These are phyloP conservation scores for Andrena bucephala DNA, from an alignment of 2,888 invertebrate species.

Conservation along the genomic window DNA sequence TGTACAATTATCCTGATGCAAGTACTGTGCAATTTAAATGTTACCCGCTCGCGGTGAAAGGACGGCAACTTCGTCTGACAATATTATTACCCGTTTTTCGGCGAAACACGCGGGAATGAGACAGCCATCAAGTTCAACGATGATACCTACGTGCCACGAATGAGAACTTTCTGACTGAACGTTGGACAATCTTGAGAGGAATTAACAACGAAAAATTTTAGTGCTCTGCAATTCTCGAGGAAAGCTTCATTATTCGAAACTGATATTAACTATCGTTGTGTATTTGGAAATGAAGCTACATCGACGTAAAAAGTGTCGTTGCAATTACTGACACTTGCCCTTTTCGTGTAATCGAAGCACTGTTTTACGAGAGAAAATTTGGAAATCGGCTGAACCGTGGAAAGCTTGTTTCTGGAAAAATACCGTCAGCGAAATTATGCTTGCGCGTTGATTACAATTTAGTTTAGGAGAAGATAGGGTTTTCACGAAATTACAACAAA, in stretches of 20 bases:
- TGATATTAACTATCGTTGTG: not conserved
- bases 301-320: not conserved
- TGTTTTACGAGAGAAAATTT: too few species aligned
- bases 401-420: too few species aligned
- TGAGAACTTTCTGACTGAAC: too few species aligned
- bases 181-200: too few species aligned
- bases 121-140: not conserved
- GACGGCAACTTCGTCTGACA: not conserved
- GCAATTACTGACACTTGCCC: not conserved
- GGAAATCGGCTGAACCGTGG: too few species aligned
- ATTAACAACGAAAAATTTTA: not conserved
- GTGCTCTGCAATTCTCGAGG: not conserved
- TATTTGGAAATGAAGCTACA: not conserved
- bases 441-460: constrained; percentile 13
- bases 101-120: not conserved
- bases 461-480: not conserved
- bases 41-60: constrained; percentile 21
- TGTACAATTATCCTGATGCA: constrained; percentile 31
- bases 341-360: too few species aligned
- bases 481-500: constrained; percentile 6
- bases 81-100: constrained; percentile 4
- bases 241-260: not conserved
- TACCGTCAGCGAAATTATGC: constrained; percentile 13
- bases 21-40: constrained; percentile 34
- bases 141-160: too few species aligned